Base-by-base conservation (phyloP, 2,113 vertebrate species). In the Amblyopsis rosae region DNA sequence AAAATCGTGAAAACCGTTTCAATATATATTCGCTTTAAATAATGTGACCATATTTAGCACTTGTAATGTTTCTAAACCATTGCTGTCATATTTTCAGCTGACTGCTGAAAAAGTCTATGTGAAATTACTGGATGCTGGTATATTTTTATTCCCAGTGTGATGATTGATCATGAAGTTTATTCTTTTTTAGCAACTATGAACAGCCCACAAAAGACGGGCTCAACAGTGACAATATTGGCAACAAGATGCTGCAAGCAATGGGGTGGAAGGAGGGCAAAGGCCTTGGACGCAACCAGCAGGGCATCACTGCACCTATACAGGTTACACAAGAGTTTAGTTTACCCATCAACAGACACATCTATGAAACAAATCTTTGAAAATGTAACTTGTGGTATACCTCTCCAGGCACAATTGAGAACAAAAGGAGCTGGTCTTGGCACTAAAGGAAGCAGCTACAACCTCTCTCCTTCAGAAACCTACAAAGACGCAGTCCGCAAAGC, bases 181-280 rank as follows among this genome's bases (percentile, higher is more conserved):
- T 47, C 9, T 46, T 53, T 17, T 63, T 0, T 87, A 99, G 97
- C 49, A 98, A 99, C 88, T 99, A 98, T 0, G 98, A 99, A 59
- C 98, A 99, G 82, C 98, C 98, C 49, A 99, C 96, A 51, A 99
- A 99, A 86, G 97, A 99, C 9, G 98, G 98, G 63, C 94, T 99
- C 41, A 97, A 95, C 87, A 97, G 96, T 80, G 97, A 98, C 88
- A 99, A 99, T 62, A 99, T 99, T 19, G 98, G 98, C 62, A 99
- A 97, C 91, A 99, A 99, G 87, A 99, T 99, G 98, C 93, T 99
- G 51, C 97, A 99, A 82, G 98, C 98, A 54, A 99, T 99, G 98
- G 98, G 98, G 59, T 99, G 98, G 98, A 94, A 96, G 82, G 97
- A 99, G 92, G 98, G 98, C 9, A 98, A 95, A 0, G 98, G 98